phyloP scores from a whole-genome alignment of 1,140 invertebrate species.

The Magallana angulata region DNA sequence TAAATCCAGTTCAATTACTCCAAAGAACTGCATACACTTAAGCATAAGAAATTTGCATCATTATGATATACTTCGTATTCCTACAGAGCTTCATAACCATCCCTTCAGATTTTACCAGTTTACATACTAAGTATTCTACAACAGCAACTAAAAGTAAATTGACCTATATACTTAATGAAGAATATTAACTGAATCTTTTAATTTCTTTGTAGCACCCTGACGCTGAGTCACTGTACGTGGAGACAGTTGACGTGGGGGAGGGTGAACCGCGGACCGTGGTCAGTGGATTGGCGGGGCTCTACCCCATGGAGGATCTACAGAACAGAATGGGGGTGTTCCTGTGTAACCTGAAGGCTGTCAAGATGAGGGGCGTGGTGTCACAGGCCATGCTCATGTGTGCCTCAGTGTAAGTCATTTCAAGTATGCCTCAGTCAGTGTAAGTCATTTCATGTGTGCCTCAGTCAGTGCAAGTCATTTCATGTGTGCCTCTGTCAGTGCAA shows the following conservation, averaged over 20 bases:
- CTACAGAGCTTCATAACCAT: too few species aligned
- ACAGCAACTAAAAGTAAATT: too few species aligned
- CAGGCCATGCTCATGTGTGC: conserved; percentile 82
- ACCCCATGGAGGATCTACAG: conserved; percentile 90
- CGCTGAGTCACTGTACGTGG: conserved; percentile 93
- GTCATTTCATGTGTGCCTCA: conserved; percentile 50
- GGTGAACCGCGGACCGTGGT: conserved; percentile 90
- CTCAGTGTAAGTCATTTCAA: conserved; percentile 47
- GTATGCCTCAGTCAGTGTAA: conserved; percentile 74
- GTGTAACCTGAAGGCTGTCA: conserved; percentile 94
- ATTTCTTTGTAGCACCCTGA: conserved; percentile 86
- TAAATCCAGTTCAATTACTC: too few species aligned
- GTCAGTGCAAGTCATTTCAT: neutral
- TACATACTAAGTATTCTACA: too few species aligned
- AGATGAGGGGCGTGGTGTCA: conserved; percentile 92
- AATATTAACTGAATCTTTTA: neutral
- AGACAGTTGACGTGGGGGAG: conserved; percentile 94
- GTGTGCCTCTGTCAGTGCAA: too few species aligned
- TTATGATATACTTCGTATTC: too few species aligned
- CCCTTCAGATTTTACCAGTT: too few species aligned
- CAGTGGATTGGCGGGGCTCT: conserved; percentile 92
- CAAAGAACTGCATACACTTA: too few species aligned
- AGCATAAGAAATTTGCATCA: too few species aligned
- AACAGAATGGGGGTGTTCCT: conserved; percentile 89
- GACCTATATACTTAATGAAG: too few species aligned